These are phyloP conservation scores for Corydoras maculifer DNA, from an alignment of 2,113 vertebrate species.

Conservation along the genomic window DNA sequence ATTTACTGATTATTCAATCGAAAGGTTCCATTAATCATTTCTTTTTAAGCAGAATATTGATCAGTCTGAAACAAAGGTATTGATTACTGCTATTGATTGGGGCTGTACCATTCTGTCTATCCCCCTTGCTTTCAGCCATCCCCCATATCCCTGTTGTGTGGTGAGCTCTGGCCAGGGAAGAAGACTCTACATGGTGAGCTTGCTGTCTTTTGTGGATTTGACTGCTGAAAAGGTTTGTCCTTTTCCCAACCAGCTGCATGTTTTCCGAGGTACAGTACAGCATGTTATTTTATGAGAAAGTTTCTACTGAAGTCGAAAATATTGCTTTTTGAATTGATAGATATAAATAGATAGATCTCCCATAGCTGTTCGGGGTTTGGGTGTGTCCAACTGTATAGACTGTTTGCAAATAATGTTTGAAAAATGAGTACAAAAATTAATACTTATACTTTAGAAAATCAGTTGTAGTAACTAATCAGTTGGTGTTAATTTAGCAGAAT, in stretches of 20 bases:
- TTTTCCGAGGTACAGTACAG: neutral
- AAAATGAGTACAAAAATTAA: no score
- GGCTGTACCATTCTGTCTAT: constrained; percentile 2
- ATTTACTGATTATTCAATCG: constrained; percentile 33
- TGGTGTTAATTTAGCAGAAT: no score
- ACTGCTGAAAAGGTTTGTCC: constrained; percentile 4
- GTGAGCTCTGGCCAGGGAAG: neutral
- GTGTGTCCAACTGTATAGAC: neutral
- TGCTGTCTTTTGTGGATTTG: neutral
- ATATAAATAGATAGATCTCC: neutral
- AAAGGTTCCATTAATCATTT: neutral
- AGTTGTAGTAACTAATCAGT: no score
- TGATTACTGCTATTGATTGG: constrained; percentile 10
- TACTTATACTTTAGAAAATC: no score
- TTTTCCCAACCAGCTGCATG: neutral
- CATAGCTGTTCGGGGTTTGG: neutral
- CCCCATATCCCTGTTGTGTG: neutral
- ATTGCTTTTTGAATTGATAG: neutral
- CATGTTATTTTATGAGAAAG: neutral
- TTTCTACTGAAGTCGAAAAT: neutral
- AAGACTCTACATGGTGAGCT: neutral
- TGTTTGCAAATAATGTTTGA: neutral
- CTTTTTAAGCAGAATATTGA: constrained; percentile 24
- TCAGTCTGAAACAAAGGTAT: constrained; percentile 6
- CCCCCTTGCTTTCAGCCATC: neutral